phyloP scores from a whole-genome alignment of 2,113 vertebrate species.

The Ailurus styani region DNA sequence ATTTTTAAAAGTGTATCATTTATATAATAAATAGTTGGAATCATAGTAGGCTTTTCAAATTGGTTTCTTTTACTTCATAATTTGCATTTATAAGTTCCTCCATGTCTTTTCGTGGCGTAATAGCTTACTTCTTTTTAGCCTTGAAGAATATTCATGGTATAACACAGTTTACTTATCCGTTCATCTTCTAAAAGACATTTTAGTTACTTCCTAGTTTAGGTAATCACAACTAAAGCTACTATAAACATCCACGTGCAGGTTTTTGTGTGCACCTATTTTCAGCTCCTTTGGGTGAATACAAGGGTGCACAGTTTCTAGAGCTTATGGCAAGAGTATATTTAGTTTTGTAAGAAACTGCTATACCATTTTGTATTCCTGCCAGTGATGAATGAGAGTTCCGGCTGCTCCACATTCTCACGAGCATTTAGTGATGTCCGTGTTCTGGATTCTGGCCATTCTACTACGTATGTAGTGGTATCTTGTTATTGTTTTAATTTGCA shows the following conservation, averaged over 20 bases:
- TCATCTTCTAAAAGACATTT: not conserved
- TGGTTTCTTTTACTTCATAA: not conserved
- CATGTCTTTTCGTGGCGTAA: not conserved
- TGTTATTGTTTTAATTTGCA: not conserved
- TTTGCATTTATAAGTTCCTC: not conserved
- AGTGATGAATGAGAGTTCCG: not conserved
- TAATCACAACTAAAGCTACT: not conserved
- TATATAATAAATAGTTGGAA: not conserved
- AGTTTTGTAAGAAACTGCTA: not conserved
- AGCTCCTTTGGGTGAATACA: not conserved
- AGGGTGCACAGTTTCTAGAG: not conserved
- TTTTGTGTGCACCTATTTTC: not conserved
- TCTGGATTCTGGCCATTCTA: not conserved
- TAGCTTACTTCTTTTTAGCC: not conserved
- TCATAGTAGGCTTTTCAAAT: not conserved
- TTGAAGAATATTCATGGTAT: not conserved
- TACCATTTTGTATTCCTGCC: not conserved
- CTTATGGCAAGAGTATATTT: not conserved
- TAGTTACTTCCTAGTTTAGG: not conserved
- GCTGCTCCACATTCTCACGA: not conserved
- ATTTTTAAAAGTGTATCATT: not conserved
- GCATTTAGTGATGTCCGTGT: not conserved
- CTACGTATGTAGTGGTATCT: not conserved
- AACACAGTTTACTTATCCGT: not conserved
- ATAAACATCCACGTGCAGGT: not conserved